Percentiles rank a stretch among this genome's conserved stretches.
These are phyloP conservation scores for Apistogramma diplotaenia DNA, from an alignment of 2,113 vertebrate genomes.

Conservation along the genomic window DNA sequence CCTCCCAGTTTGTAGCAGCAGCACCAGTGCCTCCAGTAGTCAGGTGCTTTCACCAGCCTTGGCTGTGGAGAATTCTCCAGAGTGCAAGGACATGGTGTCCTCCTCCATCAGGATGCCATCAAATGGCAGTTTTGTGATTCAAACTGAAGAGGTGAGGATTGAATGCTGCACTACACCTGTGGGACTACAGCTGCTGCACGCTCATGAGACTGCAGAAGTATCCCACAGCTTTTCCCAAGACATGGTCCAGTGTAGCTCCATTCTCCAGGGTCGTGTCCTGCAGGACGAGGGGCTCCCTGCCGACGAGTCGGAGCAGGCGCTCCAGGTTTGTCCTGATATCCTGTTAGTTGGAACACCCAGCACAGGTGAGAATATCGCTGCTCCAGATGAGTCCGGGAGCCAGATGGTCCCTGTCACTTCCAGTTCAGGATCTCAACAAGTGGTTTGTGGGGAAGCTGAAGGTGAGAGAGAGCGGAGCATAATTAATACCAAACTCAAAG, in stretches of 20 bases:
- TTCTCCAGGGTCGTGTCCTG: slow-evolving; percentile 11
- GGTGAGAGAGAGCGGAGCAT: not conserved
- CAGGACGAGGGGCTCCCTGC: not conserved
- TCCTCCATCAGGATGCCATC: not conserved
- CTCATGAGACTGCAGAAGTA: slow-evolving; percentile 59
- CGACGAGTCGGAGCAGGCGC: slow-evolving; percentile 17
- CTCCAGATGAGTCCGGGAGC: not conserved
- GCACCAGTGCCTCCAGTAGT: not conserved
- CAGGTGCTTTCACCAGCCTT: not conserved
- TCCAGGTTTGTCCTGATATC: slow-evolving; percentile 65
- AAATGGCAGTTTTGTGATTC: slow-evolving; percentile 68
- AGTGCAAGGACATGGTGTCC: not conserved
- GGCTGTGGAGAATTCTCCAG: slow-evolving; percentile 1
- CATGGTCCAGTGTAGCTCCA: slow-evolving; percentile 52
- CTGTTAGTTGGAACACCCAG: slow-evolving; percentile 26
- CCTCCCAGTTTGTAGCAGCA: not conserved
- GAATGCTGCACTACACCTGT: slow-evolving; percentile 62
- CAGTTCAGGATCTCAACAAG: not conserved
- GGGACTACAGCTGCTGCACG: slow-evolving; percentile 57
- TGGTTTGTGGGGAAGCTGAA: not conserved
- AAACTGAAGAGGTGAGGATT: slow-evolving; percentile 74
- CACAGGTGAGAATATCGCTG: not conserved
- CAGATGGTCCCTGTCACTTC: not conserved
- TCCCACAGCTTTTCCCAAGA: slow-evolving; percentile 53
- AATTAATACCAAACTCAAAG: slow-evolving; percentile 43